Conservation (phyloP, 2,113 vertebrate genomes). For the Paratilapia polleni region DNA sequence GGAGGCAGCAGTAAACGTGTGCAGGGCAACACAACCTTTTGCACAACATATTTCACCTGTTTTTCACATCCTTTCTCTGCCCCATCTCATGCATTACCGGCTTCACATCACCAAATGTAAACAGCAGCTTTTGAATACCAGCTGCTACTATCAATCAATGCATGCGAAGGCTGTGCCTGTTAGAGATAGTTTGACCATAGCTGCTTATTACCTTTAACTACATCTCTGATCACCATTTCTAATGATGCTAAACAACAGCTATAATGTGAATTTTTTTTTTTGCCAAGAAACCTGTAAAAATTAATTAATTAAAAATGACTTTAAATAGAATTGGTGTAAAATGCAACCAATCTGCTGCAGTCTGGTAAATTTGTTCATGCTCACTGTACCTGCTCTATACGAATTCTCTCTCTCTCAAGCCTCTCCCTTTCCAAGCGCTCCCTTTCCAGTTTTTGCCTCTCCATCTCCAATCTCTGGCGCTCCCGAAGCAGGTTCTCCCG, state of each 20-base stretch:
- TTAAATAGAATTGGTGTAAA: not conserved
- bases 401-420: constrained; percentile 93
- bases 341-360: not conserved
- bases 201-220: too few species aligned
- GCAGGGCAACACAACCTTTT: too few species aligned
- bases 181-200: too few species aligned
- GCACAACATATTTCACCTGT: not conserved
- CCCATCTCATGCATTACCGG: not conserved
- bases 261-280: not conserved
- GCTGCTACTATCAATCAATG: not conserved
- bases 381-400: constrained; percentile 92
- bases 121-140: not conserved
- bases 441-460: constrained; percentile 94
- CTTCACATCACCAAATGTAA: not conserved
- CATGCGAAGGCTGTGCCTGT: not conserved
- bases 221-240: not conserved
- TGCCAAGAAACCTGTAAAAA: too few species aligned
- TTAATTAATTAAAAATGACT: too few species aligned
- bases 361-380: not conserved
- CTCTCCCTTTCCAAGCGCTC: constrained; percentile 96
- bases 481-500: constrained; percentile 93
- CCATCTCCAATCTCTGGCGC: constrained; percentile 92
- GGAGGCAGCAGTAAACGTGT: not conserved
- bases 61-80: not conserved
- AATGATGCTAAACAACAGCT: accelerated